Conservation (phyloP, 1,140 invertebrate genomes). For the Vanessa atalanta region DNA sequence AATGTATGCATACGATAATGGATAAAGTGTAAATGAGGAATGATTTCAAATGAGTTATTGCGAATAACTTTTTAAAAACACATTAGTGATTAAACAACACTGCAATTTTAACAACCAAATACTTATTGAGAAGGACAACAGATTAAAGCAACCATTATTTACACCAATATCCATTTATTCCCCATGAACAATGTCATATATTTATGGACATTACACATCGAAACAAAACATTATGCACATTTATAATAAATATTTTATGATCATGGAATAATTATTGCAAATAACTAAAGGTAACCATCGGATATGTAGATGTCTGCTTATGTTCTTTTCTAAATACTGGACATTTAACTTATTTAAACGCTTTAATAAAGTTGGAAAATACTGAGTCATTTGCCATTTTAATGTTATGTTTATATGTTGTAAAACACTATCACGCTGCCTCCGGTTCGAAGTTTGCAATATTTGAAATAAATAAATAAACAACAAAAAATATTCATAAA, state of each 20-base stretch:
- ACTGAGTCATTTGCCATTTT: too few species aligned
- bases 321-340: too few species aligned
- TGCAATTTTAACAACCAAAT: not conserved
- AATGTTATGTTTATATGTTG: too few species aligned
- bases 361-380: too few species aligned
- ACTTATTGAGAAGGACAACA: not conserved
- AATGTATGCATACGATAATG: not conserved
- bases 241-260: not conserved
- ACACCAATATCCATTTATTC: conserved; percentile 6
- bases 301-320: not conserved
- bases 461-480: too few species aligned
- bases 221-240: conserved; percentile 4
- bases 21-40: not conserved
- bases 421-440: too few species aligned
- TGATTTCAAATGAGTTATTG: not conserved
- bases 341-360: too few species aligned
- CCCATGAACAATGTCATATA: not conserved
- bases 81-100: not conserved
- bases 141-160: conserved; percentile 7
- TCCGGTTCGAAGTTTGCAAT: too few species aligned
- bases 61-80: not conserved
- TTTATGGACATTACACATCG: not conserved
- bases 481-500: too few species aligned
- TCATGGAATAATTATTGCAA: not conserved
- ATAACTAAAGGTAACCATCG: not conserved